Conservation (phyloP, 2,888 invertebrate species). For the Pyrrhosoma nymphula region DNA sequence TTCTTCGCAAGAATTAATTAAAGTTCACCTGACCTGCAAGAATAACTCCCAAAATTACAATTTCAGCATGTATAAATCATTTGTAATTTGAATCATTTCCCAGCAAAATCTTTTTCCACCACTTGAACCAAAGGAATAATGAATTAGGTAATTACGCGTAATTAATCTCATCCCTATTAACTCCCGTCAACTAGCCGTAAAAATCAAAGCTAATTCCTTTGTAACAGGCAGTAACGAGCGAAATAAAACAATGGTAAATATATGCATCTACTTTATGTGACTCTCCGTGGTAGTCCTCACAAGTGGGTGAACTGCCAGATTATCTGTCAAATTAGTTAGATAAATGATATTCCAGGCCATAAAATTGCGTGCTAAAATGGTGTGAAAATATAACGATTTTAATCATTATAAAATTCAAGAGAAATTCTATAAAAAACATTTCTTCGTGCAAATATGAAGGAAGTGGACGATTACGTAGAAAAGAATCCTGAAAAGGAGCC, state of each 20-base stretch:
- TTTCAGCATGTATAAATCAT: no score
- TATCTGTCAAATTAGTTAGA: conserved; percentile 17
- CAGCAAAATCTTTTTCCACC: not conserved
- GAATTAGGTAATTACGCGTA: not conserved
- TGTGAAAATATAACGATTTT: not conserved
- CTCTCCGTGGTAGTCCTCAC: not conserved
- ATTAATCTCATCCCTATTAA: not conserved
- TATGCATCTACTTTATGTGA: not conserved
- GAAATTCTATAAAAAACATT: not conserved
- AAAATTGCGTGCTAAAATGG: not conserved
- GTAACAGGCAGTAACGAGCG: not conserved
- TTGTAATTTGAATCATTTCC: not conserved
- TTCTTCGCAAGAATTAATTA: no score
- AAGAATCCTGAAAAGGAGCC: not conserved
- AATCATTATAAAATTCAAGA: not conserved
- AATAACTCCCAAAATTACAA: no score
- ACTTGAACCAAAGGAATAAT: not conserved
- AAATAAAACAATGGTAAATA: not conserved
- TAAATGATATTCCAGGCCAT: not conserved
- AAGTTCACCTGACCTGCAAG: no score
- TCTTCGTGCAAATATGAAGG: not conserved
- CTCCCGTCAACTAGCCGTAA: conserved; percentile 1
- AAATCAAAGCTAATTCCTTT: not conserved
- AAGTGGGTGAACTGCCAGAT: not conserved
- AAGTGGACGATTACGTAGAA: not conserved